Evolutionary conservation across 35 echinoderm and acorn worm species (phyloP).

Genomic region (Anneissia japonica): DNA sequence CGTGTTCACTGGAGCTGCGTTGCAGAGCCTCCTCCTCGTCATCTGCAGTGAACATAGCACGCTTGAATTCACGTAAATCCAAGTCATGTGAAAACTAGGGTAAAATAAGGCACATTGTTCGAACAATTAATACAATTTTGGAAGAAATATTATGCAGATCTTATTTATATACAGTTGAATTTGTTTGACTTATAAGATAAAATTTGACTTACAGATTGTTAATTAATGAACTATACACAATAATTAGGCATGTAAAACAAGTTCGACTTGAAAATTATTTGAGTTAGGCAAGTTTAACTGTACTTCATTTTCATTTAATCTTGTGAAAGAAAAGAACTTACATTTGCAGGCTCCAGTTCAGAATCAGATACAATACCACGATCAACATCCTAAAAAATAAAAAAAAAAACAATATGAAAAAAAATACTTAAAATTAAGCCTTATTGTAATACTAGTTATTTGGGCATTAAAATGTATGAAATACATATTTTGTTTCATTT

Average conservation of each 20-base stretch:
- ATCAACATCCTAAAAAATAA: background rate
- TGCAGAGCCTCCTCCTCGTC: background rate
- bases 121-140: background rate
- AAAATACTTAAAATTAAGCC: too few relatives aligned
- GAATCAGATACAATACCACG: background rate
- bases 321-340: background rate
- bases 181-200: too few relatives aligned
- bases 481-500: too few relatives aligned
- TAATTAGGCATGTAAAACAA: too few relatives aligned
- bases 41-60: background rate
- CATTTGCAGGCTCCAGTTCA: background rate
- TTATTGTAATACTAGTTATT: too few relatives aligned
- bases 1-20: background rate
- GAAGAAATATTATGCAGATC: too few relatives aligned
- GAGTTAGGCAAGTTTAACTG: too few relatives aligned
- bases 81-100: background rate
- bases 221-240: too few relatives aligned
- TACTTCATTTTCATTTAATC: background rate
- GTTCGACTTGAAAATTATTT: too few relatives aligned
- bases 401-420: background rate
- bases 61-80: background rate
- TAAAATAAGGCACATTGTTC: background rate
- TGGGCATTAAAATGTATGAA: too few relatives aligned
- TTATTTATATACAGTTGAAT: too few relatives aligned
- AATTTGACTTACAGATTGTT: too few relatives aligned